These are phyloP conservation scores for Porites lobata DNA, from an alignment of 92 coral and sea anemone species.

Conservation along the genomic window DNA sequence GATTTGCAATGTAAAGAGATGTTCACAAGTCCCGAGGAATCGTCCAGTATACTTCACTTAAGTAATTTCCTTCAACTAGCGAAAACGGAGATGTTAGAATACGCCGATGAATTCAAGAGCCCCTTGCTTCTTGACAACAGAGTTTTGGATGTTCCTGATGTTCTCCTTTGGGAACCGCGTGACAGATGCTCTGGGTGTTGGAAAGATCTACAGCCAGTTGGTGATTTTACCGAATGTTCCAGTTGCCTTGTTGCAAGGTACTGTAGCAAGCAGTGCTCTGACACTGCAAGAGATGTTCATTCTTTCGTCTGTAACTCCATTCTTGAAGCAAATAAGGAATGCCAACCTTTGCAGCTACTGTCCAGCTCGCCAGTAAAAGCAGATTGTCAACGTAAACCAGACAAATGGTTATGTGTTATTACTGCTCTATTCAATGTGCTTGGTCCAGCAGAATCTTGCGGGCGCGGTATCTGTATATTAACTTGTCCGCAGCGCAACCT, in stretches of 20 bases:
- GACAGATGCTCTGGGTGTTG: neutral
- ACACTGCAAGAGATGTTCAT: neutral
- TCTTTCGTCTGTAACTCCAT: neutral
- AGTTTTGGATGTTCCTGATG: neutral
- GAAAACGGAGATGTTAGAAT: neutral
- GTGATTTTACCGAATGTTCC: neutral
- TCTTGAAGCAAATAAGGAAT: neutral
- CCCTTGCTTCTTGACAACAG: neutral
- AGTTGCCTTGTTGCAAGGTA: conserved; percentile 6
- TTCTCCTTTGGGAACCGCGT: too few relatives aligned
- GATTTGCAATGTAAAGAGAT: neutral
- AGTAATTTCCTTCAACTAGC: neutral
- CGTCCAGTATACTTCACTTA: neutral
- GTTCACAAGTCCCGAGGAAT: neutral
- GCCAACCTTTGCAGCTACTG: neutral
- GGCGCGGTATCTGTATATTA: neutral
- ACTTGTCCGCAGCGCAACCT: neutral
- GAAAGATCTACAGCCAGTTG: neutral
- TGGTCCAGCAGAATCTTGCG: neutral
- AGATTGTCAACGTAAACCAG: neutral
- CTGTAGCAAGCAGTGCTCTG: neutral
- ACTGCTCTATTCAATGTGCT: neutral
- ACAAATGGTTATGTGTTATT: neutral
- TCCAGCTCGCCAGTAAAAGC: neutral
- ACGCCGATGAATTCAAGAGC: neutral